These are phyloP conservation scores for Rhinichthys klamathensis DNA, from an alignment of 2,113 vertebrate genomes.

Conservation along the genomic window DNA sequence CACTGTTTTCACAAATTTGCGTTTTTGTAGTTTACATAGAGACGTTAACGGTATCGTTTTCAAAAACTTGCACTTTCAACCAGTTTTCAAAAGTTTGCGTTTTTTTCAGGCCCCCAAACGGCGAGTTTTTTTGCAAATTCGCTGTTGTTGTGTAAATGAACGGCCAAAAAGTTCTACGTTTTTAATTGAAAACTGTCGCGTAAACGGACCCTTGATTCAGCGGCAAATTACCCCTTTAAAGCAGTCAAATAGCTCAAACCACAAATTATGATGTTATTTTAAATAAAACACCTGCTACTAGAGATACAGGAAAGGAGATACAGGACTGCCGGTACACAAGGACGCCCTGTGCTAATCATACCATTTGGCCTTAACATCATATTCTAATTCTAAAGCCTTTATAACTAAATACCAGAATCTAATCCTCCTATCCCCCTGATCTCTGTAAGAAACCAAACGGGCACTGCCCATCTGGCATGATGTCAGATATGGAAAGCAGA, in stretches of 20 bases:
- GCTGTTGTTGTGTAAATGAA: no score
- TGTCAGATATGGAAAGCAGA: conserved; percentile 32
- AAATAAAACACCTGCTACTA: not conserved
- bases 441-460: conserved; percentile 30
- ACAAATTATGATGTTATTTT: not conserved
- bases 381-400: conserved; percentile 25
- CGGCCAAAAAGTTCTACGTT: no score
- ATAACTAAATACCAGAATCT: not conserved
- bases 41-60: no score
- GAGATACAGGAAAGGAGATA: not conserved
- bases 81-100: no score
- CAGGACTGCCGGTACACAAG: not conserved
- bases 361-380: conserved; percentile 2
- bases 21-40: no score
- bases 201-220: not conserved
- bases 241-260: not conserved
- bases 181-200: no score
- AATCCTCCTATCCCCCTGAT: conserved; percentile 21
- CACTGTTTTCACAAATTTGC: no score
- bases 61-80: no score
- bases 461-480: conserved; percentile 23
- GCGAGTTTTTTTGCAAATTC: no score
- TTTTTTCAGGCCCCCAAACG: no score
- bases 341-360: not conserved
- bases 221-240: not conserved